Evolutionary conservation across 2,113 vertebrate genomes (phyloP).

Genomic region (Hippocampus abdominalis): DNA sequence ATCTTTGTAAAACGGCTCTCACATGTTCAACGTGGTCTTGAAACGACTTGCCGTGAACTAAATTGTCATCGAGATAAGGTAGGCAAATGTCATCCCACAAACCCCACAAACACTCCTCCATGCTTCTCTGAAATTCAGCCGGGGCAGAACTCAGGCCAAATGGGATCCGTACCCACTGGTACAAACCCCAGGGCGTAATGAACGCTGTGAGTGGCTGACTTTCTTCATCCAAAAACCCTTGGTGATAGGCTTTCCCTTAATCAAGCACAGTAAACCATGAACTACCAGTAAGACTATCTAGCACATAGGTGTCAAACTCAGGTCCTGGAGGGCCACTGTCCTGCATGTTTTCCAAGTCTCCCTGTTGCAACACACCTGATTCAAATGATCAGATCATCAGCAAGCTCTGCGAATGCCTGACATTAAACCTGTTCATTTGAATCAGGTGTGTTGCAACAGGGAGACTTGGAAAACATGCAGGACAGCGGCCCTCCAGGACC

Average conservation of each 20-base stretch:
- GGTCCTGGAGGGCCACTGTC: no score
- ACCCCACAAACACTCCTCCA: background rate
- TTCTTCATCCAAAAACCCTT: background rate
- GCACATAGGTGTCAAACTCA: no score
- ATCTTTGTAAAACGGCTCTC: background rate
- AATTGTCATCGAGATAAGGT: background rate
- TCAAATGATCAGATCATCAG: no score
- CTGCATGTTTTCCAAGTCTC: no score
- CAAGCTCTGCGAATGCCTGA: no score
- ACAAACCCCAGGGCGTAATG: constrained; percentile 1
- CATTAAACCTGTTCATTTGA: no score
- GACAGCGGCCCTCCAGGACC: no score
- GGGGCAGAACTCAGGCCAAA: background rate
- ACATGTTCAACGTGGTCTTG: background rate
- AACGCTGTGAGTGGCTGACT: background rate
- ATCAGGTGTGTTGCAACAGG: no score
- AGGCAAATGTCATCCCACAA: background rate
- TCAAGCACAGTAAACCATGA: constrained; percentile 10
- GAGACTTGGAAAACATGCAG: no score
- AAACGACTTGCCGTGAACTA: background rate
- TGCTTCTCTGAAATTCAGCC: background rate
- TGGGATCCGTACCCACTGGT: background rate
- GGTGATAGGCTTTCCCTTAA: constrained; percentile 2
- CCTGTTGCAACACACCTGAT: no score
- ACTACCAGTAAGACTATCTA: background rate